Evolutionary conservation across 92 coral and sea anemone species (phyloP), one percentile per base, ranked within the genome.

Genomic region (Phenganax marumi): DNA sequence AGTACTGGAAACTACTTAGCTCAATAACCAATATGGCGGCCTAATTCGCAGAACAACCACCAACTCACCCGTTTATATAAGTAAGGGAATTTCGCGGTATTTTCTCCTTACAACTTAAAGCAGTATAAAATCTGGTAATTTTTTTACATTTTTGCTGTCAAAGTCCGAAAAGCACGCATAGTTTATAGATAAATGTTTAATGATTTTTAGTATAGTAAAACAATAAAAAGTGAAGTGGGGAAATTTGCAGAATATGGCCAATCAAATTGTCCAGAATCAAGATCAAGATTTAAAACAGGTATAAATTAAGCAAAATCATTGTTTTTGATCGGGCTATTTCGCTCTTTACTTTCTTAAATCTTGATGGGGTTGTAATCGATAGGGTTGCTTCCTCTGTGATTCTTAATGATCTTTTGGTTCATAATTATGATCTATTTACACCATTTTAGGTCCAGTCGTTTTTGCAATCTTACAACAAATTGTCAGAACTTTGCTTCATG

Each of bases 401-500:
- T n/a, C 11, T 54, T 54, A n/a, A 10, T 10, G n/a, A 10, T 8
- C 24, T 7, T 46, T 43, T 19, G 19, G 8, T 70, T 12, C 50
- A 46, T 68, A 8, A 24, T 8, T n/a, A 25, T 66, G 73, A 66
- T 6, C 23, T 4, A 21, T 3, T 56, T 5, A 16, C n/a, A 39
- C 23, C 16, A 4, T 87, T 83, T 13, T 87, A 95, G 98, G 88
- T 95, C 78, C 97, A 95, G 62, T 92, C 91, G 58, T 95, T 95
- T 79, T 26, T 95, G 50, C 87, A 90, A 8, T 95, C 93, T 51
- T 95, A 95, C 86, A 95, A 95, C 88, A 94, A 92, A 76, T 85
- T 95, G 53, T 92, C 98, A 12, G 97, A 95, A 81, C 50, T 87
- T 57, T 95, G 98, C 79, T 95, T 95, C 78, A 83, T 89, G 75